A percentile compares a stretch with the other conserved stretches of the same genome.
phyloP scores from a whole-genome alignment of 1,140 invertebrate genomes.

The Archivesica marissinica region DNA sequence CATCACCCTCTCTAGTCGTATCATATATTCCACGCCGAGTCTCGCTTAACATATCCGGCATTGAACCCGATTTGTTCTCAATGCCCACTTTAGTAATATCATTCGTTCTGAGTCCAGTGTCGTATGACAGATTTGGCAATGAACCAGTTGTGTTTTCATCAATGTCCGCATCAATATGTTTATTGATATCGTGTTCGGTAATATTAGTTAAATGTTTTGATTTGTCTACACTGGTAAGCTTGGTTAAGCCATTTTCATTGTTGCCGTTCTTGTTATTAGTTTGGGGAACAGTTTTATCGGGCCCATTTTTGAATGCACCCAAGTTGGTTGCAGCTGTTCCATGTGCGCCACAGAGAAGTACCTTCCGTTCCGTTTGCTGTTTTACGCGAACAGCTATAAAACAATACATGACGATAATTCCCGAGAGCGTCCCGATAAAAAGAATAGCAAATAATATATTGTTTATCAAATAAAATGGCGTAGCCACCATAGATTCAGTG shows the following conservation, averaged over 20 bases:
- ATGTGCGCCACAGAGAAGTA: no score
- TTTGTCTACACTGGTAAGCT: neutral
- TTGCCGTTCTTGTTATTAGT: neutral
- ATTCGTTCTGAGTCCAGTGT: no score
- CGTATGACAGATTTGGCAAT: no score
- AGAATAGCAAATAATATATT: neutral
- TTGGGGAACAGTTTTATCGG: neutral
- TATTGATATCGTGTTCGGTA: no score
- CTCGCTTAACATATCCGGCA: no score
- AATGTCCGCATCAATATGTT: no score
- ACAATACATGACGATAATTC: constrained; percentile 18
- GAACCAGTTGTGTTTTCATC: no score
- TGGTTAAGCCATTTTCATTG: neutral
- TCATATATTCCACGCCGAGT: no score
- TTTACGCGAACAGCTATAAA: constrained; percentile 14
- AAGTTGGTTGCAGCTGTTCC: neutral
- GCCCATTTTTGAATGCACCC: neutral
- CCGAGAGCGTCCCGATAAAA: constrained; percentile 7
- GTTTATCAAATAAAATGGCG: constrained; percentile 20
- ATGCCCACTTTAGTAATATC: no score
- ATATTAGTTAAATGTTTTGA: no score
- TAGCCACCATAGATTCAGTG: constrained; percentile 1
- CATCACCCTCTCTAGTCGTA: no score
- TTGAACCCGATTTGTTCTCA: no score
- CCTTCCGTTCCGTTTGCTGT: neutral